phyloP scores from a whole-genome alignment of 2,113 vertebrate genomes.

The Alexandromys fortis region DNA sequence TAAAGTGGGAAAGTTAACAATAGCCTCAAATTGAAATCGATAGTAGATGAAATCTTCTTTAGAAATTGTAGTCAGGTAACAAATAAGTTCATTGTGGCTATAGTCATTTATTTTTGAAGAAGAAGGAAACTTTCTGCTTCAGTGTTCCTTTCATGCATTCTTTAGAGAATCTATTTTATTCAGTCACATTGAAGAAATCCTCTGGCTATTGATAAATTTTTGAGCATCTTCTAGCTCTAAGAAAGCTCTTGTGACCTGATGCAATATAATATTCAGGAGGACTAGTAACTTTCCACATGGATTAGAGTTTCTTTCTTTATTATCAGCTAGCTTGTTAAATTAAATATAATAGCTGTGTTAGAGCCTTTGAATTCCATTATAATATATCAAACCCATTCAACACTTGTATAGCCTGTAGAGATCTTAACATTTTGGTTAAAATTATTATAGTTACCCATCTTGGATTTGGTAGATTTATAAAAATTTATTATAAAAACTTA shows the following conservation, averaged over 20 bases:
- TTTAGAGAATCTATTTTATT: constrained; percentile 59
- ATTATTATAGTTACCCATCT: background rate
- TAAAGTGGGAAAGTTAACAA: background rate
- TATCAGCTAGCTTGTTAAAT: constrained; percentile 30
- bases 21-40: background rate
- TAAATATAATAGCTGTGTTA: constrained; percentile 17
- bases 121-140: constrained; percentile 45
- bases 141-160: constrained; percentile 51
- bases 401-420: background rate
- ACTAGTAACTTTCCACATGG: constrained; percentile 30
- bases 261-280: constrained; percentile 31
- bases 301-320: constrained; percentile 51
- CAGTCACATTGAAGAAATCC: constrained; percentile 51
- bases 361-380: background rate
- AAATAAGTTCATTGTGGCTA: constrained; percentile 23
- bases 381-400: background rate
- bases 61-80: constrained; percentile 33
- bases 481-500: constrained; percentile 21
- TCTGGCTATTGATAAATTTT: constrained; percentile 59
- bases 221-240: constrained; percentile 60
- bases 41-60: constrained; percentile 38
- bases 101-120: constrained; percentile 52
- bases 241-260: constrained; percentile 37
- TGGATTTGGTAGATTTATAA: background rate
- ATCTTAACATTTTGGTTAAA: background rate